phyloP scores from a whole-genome alignment of 2,113 vertebrate species.

The Martes martes region DNA sequence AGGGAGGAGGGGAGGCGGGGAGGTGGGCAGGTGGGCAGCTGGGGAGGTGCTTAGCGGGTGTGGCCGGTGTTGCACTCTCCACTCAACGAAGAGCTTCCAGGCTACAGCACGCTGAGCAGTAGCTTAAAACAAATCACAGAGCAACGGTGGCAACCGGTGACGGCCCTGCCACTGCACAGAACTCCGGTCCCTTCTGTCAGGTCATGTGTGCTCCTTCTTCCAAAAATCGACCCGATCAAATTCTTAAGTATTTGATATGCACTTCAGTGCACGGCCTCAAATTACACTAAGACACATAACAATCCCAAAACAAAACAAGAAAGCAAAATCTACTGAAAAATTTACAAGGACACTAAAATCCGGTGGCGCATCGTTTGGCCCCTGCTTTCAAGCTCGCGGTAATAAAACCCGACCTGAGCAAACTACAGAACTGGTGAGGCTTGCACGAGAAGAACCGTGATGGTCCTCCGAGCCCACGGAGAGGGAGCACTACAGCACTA shows the following conservation, averaged over 20 bases:
- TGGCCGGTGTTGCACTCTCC: neutral
- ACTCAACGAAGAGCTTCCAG: neutral
- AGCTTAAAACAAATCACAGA: neutral
- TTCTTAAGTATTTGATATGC: neutral
- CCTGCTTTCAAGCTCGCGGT: neutral
- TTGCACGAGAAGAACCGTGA: neutral
- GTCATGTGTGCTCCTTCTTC: neutral
- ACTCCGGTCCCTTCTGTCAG: neutral
- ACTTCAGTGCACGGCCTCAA: neutral
- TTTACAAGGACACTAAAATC: neutral
- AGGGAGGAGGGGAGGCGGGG: neutral
- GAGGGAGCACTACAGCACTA: neutral
- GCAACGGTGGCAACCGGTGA: neutral
- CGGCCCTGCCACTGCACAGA: neutral
- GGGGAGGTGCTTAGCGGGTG: neutral
- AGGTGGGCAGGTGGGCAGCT: neutral
- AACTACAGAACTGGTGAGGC: neutral
- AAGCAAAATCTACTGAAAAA: neutral
- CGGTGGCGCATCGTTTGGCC: neutral
- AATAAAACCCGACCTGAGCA: neutral
- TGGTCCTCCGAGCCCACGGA: neutral
- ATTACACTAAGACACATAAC: neutral
- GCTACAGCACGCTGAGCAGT: neutral
- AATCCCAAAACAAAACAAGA: neutral
- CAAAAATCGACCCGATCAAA: neutral